Evolutionary conservation across 2,797 vertebrate genomes (phyloP).

Genomic region (Melopsittacus undulatus): DNA sequence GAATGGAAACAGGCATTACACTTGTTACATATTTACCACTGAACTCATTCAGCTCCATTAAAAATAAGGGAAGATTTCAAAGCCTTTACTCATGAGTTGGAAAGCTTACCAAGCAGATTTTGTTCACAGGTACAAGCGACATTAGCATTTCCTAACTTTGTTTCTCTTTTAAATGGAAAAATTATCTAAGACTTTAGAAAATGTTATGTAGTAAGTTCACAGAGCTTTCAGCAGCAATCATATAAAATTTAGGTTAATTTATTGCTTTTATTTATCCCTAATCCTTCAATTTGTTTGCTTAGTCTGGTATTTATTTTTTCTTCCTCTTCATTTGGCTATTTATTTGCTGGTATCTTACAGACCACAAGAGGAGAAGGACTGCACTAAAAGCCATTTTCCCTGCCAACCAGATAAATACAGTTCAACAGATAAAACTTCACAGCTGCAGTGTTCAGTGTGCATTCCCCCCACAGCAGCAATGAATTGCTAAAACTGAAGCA

Average conservation of each 20-base stretch:
- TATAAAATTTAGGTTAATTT: background rate
- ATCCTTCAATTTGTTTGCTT: background rate
- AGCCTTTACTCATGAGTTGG: background rate
- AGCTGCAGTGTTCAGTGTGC: background rate
- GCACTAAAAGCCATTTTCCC: background rate
- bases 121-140: constrained; percentile 5
- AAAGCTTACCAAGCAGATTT: background rate
- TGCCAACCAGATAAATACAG: background rate
- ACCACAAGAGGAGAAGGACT: background rate
- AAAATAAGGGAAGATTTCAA: background rate
- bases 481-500: background rate
- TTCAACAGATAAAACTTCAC: background rate
- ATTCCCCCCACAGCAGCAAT: background rate
- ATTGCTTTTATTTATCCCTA: background rate
- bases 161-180: background rate
- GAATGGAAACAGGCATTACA: constrained; percentile 31
- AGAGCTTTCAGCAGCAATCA: background rate
- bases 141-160: background rate
- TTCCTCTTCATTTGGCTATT: background rate
- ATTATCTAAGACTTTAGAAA: background rate
- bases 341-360: background rate
- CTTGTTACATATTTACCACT: constrained; percentile 49
- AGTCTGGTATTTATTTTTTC: background rate
- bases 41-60: constrained; percentile 34
- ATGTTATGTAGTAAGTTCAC: background rate